These are phyloP conservation scores for Macrophya alboannulata DNA, from an alignment of 2,888 invertebrate genomes.

Conservation along the genomic window DNA sequence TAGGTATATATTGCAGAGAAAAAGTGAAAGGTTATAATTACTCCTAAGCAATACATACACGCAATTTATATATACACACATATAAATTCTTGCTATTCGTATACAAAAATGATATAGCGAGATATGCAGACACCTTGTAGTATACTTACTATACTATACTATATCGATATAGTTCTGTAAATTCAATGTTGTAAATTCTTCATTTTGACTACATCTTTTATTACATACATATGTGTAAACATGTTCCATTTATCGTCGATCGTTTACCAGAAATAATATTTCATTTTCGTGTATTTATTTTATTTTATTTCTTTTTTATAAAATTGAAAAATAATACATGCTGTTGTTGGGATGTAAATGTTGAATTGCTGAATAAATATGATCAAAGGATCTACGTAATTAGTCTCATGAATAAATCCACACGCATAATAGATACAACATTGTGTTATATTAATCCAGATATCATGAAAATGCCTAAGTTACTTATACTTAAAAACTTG, in stretches of 20 bases:
- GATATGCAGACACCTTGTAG: neutral
- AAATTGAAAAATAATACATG: neutral
- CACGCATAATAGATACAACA: neutral
- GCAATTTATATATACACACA: neutral
- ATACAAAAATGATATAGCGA: neutral
- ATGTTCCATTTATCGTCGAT: neutral
- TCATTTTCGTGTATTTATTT: neutral
- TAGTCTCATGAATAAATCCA: neutral
- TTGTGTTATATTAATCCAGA: neutral
- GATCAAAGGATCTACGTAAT: conserved; percentile 57
- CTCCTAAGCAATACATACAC: neutral
- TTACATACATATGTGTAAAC: neutral
- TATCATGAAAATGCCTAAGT: neutral
- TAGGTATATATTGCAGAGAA: conserved; percentile 13
- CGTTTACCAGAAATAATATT: neutral
- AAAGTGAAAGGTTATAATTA: conserved; percentile 21
- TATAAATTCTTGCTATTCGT: neutral
- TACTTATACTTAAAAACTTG: conserved; percentile 22
- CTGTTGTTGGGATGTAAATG: conserved; percentile 70
- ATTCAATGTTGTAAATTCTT: conserved; percentile 16
- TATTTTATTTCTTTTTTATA: neutral
- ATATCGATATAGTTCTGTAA: neutral
- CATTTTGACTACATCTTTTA: conserved; percentile 1
- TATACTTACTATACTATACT: neutral
- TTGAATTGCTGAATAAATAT: conserved; percentile 70